Base-by-base conservation (phyloP, 1,140 invertebrate species). In the Harpegnathos saltator region DNA sequence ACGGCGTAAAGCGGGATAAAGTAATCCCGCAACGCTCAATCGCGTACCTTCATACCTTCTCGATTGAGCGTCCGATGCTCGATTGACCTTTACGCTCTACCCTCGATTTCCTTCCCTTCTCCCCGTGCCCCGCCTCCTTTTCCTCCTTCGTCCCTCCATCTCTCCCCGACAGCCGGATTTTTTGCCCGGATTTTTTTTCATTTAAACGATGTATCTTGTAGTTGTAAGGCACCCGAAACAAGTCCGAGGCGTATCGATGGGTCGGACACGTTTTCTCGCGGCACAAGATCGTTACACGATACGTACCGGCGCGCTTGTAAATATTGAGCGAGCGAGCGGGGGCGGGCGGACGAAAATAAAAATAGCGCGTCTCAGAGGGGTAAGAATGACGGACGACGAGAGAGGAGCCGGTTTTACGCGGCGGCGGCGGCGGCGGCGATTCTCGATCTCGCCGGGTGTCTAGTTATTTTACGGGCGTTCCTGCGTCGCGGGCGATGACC, bases 141-240 rank as follows among this genome's bases (percentile, higher is more conserved):
- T 54, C 24, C 44, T n/a, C 69, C 38, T 50, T 73, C 26, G 58
- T 63, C 48, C 73, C n/a, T n/a, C n/a, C n/a, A n/a, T n/a, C n/a
- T n/a, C n/a, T n/a, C n/a, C n/a, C n/a, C n/a, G n/a, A n/a, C n/a
- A n/a, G n/a, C n/a, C 38, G 59, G 68, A 72, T 65, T 85, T 82
- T 85, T 68, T 74, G 15, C 58, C 65, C 38, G n/a, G n/a, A n/a
- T n/a, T n/a, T n/a, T 56, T 44, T 86, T 77, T 83, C 62, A 73
- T 87, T 80, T 86, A 65, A 83, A 69, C 85, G 71, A 85, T 82
- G 74, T 87, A 87, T 86, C 85, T 87, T 85, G 59, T 86, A 86
- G 84, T 74, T 80, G 17, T 87, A 87, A 87, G 85, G 15, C 50
- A 87, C 48, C 71, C 44, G 73, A 83, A 71, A 68, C 71, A 72